These are phyloP conservation scores for Dendrolimus pini DNA, from an alignment of 2,888 invertebrate species.

Conservation along the genomic window DNA sequence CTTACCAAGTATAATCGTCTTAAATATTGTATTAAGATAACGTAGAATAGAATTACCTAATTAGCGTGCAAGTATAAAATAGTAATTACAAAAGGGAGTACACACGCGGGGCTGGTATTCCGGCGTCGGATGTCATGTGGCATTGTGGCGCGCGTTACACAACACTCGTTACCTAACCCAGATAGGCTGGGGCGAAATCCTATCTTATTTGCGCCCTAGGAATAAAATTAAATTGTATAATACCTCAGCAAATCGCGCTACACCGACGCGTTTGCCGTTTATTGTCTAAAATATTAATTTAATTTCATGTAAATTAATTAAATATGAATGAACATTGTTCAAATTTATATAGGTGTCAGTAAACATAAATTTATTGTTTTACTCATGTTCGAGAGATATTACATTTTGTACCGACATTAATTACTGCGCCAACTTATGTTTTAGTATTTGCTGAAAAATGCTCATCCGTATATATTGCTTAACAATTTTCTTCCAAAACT, in stretches of 20 bases:
- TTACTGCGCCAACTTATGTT: too few relatives aligned
- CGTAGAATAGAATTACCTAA: too few relatives aligned
- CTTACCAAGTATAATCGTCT: too few relatives aligned
- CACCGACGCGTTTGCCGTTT: conserved; percentile 31
- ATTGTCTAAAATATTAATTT: conserved; percentile 59
- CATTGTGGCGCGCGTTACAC: conserved; percentile 26
- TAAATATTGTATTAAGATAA: too few relatives aligned
- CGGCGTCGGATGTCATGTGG: conserved; percentile 26
- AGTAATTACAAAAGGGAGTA: conserved; percentile 17
- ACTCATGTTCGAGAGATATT: too few relatives aligned
- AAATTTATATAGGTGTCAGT: conserved; percentile 2
- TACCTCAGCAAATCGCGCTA: conserved; percentile 48
- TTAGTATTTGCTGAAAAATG: too few relatives aligned
- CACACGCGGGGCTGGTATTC: conserved; percentile 16
- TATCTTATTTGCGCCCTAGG: conserved; percentile 63
- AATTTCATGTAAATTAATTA: conserved; percentile 49
- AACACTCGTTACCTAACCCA: conserved; percentile 39
- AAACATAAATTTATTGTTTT: conserved; percentile 1
- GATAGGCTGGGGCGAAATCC: conserved; percentile 65
- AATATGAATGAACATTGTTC: conserved; percentile 47
- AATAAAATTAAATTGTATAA: conserved; percentile 72
- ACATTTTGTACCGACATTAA: too few relatives aligned
- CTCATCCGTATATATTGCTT: too few relatives aligned
- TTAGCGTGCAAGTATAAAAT: too few relatives aligned
- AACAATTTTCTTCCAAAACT: too few relatives aligned